Evolutionary conservation across 2,888 invertebrate species (phyloP).

Genomic region (Lasioglossum leucozonium): DNA sequence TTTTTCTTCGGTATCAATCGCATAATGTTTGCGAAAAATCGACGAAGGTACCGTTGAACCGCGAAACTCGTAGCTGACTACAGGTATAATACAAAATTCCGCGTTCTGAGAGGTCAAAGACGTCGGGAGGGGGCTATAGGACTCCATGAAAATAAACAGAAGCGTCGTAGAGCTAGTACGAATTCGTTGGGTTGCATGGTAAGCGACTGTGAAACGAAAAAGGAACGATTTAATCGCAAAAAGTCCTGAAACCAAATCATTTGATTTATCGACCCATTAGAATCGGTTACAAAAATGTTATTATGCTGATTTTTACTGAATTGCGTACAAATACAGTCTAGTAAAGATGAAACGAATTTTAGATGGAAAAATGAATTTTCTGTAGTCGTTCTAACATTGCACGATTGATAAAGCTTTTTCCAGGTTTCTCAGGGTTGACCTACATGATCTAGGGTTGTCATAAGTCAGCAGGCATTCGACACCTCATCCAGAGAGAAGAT

Average conservation of each 20-base stretch:
- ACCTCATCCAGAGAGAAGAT: constrained; percentile 28
- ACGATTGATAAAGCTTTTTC: background rate
- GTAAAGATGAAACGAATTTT: background rate
- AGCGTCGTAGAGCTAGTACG: background rate
- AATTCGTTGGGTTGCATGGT: background rate
- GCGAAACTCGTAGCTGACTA: constrained; percentile 27
- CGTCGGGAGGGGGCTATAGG: background rate
- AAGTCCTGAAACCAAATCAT: background rate
- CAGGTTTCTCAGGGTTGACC: background rate
- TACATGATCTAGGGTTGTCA: background rate
- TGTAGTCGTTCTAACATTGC: background rate
- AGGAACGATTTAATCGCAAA: background rate
- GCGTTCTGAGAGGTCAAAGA: background rate
- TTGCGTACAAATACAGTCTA: background rate
- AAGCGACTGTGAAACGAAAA: background rate
- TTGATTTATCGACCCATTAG: background rate
- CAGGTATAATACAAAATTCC: background rate
- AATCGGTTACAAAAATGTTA: background rate
- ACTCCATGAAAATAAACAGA: constrained; percentile 34
- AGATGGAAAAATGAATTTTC: background rate
- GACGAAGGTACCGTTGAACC: constrained; percentile 34
- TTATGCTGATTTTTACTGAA: too few species aligned
- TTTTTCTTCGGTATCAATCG: background rate
- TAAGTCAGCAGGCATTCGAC: constrained; percentile 49
- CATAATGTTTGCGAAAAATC: constrained; percentile 1